A percentile compares a stretch with the other conserved stretches of the same genome.
Evolutionary conservation across 2,113 vertebrate genomes (phyloP).

Genomic region (Bubo blakistoni): DNA sequence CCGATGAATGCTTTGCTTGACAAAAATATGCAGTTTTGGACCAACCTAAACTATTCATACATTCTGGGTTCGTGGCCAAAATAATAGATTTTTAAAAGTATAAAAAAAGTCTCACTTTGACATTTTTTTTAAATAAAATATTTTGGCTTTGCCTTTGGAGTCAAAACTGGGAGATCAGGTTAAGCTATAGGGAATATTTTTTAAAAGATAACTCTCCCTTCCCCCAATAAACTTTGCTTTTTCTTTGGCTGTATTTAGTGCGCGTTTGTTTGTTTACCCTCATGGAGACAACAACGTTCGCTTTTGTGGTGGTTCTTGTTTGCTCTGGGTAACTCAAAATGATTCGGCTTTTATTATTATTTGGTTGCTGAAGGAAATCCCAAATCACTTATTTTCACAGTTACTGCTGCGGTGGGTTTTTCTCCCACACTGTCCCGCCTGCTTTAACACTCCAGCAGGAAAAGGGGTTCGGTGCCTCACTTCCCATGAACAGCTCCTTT

Average conservation of each 20-base stretch:
- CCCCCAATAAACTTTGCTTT: background rate
- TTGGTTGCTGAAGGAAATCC: background rate
- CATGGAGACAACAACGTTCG: background rate
- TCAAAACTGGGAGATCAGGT: background rate
- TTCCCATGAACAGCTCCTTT: accelerated
- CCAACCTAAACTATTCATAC: background rate
- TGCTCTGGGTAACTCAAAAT: background rate
- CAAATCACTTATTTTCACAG: background rate
- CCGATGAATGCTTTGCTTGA: background rate
- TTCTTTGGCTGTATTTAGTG: background rate
- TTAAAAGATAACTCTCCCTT: background rate
- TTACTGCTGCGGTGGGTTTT: background rate
- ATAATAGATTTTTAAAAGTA: background rate
- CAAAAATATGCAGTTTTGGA: constrained; percentile 34
- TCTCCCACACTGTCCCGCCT: background rate
- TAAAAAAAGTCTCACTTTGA: background rate
- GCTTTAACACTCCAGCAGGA: background rate
- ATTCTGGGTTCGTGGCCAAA: background rate
- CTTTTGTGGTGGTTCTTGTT: background rate
- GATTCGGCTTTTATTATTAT: background rate
- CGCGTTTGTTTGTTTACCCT: background rate
- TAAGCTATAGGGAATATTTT: background rate
- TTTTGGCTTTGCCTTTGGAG: constrained; percentile 33
- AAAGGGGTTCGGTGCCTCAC: accelerated
- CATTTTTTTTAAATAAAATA: background rate